Evolutionary conservation across 2,888 invertebrate genomes (phyloP), one percentile per base, ranked within the genome.

Genomic region (Epinotia brunnichana): DNA sequence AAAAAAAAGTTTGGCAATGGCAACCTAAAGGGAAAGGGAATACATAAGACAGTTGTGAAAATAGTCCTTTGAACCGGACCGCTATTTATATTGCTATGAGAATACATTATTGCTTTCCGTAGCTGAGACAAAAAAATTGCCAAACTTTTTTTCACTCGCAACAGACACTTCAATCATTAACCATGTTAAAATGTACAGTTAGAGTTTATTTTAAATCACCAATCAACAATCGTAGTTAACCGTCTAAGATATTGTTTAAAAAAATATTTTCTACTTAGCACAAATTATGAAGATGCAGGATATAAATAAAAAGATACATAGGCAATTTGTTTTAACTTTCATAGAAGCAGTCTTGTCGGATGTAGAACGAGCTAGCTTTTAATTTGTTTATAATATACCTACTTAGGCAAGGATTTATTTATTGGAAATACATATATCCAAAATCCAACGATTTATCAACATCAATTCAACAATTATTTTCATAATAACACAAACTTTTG

Each of bases 1-100:
- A 53, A 67, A 68, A 67, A 72, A 72, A 72, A 72, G 72, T 72
- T 72, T 72, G 72, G 72, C 72, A 72, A 61, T 17, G 39, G 67
- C 11, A 51, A 51, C 56, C 24, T 7, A 39, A 51, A 56, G 19
- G 39, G 69, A 15, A 9, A 41, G 24, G 44, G 17, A 56, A 21
- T 24, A 69, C 19, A 29, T 19, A 57, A 41, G n/a, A 29, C 41
- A 17, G 57, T n/a, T 53, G 54, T 44, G 44, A 48, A 57, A 39
- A 51, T 35, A 41, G 51, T 51, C 70, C 56, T 48, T 57, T n/a
- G 7, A 29, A 57, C 19, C 51, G 51, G 51, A 59, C 51, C 35
- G 35, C 63, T 21, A 60, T 24, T 63, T 21, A 60, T 17, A 69
- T 59, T 63, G 63, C 35, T 63, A 63, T 39, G 15, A 39, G 17